Evolutionary conservation across 2,797 vertebrate genomes (phyloP), one percentile per base, ranked within the genome.

Genomic region (Lateolabrax maculatus): DNA sequence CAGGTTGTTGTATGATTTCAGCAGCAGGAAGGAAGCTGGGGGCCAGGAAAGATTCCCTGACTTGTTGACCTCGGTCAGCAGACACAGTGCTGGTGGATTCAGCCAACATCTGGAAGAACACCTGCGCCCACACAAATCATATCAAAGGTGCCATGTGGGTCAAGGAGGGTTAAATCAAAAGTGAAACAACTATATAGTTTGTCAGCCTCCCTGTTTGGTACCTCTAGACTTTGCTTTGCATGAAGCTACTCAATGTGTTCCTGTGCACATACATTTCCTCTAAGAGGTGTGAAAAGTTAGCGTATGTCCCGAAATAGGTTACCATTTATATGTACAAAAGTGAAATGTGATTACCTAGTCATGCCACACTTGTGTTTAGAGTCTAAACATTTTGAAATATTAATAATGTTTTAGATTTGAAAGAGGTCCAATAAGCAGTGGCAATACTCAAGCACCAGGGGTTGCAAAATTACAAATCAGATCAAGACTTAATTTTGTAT

Each of bases 81-180:
- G 57, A 31, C 34, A 55, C 51, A 46, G 25, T 48, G 39, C 25
- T 79, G 41, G 10, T 71, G 34, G 69, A 81, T 43, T 60, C 62
- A 78, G 21, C 37, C 27, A 69, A 72, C 84, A 87, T 85, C 71
- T 90, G 83, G 77, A 74, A 23, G 52, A 62, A 62, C 80, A 79
- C 68, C 78, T 87, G 83, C 55, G 31, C 11, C 2, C 19, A 11
- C 52, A 56, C 43, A 87, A 68, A 77, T 72, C 37, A 67, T 29
- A 76, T 76, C 29, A 69, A 62, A 78, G 16, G 21, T 69, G 61
- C 25, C 65, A 43, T 77, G 23, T 72, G 27, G 46, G 49, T 79
- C 48, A 53, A 27, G 43, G 16, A 51, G 6, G 31, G 36, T 74
- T 68, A 61, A 67, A 71, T 34, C 1, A 31, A 39, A 78, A 64